phyloP scores from a whole-genome alignment of 2,113 vertebrate species.

The Prinia subflava region DNA sequence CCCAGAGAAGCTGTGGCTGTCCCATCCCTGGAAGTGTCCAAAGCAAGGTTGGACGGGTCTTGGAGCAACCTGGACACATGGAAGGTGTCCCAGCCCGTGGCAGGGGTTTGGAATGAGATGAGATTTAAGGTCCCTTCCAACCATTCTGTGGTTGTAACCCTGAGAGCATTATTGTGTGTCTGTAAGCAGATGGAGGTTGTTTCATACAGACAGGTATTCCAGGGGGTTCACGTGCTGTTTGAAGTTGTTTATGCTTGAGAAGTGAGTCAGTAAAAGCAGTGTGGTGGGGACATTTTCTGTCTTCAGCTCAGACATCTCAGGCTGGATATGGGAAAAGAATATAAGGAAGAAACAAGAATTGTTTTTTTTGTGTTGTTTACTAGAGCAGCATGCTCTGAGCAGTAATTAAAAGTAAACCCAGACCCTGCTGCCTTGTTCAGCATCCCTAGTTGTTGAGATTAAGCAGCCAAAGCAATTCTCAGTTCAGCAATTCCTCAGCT shows the following conservation, averaged over 20 bases:
- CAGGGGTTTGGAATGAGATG: neutral
- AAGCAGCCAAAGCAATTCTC: constrained; percentile 52
- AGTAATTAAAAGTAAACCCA: constrained; percentile 42
- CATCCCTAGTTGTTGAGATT: neutral
- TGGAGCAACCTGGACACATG: neutral
- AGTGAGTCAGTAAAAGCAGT: neutral
- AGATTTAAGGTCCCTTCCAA: neutral
- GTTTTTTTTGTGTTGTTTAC: neutral
- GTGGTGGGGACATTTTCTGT: neutral
- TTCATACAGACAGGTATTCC: neutral
- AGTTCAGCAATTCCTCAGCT: constrained; percentile 56
- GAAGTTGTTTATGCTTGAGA: neutral
- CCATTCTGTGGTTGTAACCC: neutral
- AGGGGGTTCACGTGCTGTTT: neutral
- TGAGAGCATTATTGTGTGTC: neutral
- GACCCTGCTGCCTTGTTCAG: constrained; percentile 9
- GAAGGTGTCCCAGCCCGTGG: neutral
- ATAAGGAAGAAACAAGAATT: neutral
- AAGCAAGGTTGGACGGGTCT: fast-evolving
- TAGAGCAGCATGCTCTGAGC: neutral
- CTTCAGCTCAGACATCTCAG: neutral
- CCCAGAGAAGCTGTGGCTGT: neutral
- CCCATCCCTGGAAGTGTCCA: neutral
- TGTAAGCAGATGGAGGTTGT: neutral
- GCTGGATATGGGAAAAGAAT: neutral